These are phyloP conservation scores for Caradrina kadenii DNA, from an alignment of 2,888 invertebrate genomes.

Conservation along the genomic window DNA sequence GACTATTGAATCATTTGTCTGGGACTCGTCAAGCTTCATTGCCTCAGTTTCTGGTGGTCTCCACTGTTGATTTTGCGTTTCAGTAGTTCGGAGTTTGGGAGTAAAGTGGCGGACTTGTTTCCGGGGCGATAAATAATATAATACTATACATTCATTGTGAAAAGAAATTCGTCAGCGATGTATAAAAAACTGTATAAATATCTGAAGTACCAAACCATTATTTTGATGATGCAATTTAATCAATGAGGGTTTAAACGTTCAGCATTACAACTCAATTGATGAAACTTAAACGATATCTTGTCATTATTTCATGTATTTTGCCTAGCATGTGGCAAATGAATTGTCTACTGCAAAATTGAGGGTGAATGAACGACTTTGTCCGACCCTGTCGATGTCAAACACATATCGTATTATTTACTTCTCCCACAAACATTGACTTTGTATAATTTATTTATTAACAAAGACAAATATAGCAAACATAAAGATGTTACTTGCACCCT, in stretches of 20 bases:
- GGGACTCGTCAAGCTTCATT: too few relatives aligned
- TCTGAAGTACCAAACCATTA: background rate
- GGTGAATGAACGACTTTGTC: slow-evolving; percentile 5
- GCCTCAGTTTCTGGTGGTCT: too few relatives aligned
- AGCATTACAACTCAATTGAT: slow-evolving; percentile 16
- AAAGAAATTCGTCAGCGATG: too few relatives aligned
- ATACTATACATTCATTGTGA: too few relatives aligned
- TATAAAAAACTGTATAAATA: too few relatives aligned
- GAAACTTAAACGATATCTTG: background rate
- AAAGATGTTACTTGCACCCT: too few relatives aligned
- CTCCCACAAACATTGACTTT: background rate
- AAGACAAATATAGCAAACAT: too few relatives aligned
- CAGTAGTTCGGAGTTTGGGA: too few relatives aligned
- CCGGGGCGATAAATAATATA: too few relatives aligned
- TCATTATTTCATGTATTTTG: slow-evolving; percentile 3
- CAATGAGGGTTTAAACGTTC: background rate
- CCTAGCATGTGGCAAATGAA: slow-evolving; percentile 27
- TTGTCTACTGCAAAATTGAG: slow-evolving; percentile 10
- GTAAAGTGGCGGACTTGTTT: too few relatives aligned
- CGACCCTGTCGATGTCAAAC: background rate
- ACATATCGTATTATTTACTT: background rate
- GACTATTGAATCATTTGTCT: too few relatives aligned
- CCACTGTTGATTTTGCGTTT: too few relatives aligned
- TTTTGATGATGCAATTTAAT: background rate
- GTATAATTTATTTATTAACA: background rate